phyloP scores from a whole-genome alignment of 2,797 vertebrate genomes.

The Hemibagrus guttatus region DNA sequence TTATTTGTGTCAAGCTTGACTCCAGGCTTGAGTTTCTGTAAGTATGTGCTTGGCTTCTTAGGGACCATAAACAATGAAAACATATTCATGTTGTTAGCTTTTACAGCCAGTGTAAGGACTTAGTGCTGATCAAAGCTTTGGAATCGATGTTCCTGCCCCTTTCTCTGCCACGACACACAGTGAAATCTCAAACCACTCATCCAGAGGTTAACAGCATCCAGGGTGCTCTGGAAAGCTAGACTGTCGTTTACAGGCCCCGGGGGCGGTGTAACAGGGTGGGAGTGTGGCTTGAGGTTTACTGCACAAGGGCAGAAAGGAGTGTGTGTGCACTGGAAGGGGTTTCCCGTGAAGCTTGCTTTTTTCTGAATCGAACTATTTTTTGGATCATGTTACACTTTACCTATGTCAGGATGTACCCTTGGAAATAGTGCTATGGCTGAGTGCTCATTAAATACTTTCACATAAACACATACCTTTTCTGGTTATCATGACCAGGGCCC shows the following conservation, averaged over 20 bases:
- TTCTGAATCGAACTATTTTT: constrained; percentile 34
- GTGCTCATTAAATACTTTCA: constrained; percentile 24
- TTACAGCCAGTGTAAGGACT: constrained; percentile 42
- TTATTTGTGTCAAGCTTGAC: constrained; percentile 43
- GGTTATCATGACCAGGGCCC: neutral
- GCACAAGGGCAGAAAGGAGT: constrained; percentile 7
- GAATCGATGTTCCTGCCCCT: constrained; percentile 10
- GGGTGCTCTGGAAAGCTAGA: constrained; percentile 49
- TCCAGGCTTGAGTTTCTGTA: constrained; percentile 43
- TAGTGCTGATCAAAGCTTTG: constrained; percentile 50
- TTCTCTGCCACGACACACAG: constrained; percentile 23
- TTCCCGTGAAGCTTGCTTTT: constrained; percentile 18
- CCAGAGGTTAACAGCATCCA: constrained; percentile 49
- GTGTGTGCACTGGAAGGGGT: constrained; percentile 7
- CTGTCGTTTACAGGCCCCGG: constrained; percentile 52
- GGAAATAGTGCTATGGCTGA: constrained; percentile 12
- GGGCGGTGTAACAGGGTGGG: constrained; percentile 32
- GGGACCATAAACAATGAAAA: constrained; percentile 51
- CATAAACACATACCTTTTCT: neutral
- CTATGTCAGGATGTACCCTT: constrained; percentile 17
- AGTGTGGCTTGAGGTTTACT: constrained; percentile 30
- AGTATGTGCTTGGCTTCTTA: constrained; percentile 37
- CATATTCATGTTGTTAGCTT: constrained; percentile 50
- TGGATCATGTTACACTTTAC: constrained; percentile 48
- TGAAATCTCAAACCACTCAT: constrained; percentile 56